Percentiles rank a stretch among this genome's conserved stretches.
Conservation (phyloP, 2,113 vertebrate genomes). For the Poecile atricapillus region DNA sequence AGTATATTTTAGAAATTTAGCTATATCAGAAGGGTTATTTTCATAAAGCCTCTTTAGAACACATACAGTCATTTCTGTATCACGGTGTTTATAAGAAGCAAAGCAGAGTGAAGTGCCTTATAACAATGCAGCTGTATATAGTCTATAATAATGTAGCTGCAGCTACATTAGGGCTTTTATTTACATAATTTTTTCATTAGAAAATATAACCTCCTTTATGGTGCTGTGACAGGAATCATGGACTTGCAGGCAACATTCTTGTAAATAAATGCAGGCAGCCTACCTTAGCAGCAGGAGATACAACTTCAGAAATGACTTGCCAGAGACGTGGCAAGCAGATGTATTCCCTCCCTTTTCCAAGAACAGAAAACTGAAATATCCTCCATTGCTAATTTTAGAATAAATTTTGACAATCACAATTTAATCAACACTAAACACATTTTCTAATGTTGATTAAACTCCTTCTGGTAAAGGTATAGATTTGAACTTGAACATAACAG, state of each 20-base stretch:
- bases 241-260: neutral
- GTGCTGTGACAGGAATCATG: neutral
- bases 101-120: neutral
- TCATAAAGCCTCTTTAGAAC: neutral
- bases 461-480: neutral
- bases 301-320: neutral
- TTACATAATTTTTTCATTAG: neutral
- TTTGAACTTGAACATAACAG: neutral
- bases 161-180: neutral
- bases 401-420: neutral
- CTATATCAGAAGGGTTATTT: neutral
- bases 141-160: neutral
- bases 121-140: neutral
- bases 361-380: neutral
- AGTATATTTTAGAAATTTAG: neutral
- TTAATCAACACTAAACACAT: neutral
- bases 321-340: neutral
- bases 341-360: neutral
- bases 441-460: neutral
- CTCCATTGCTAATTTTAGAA: neutral
- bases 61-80: neutral
- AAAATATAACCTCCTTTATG: neutral
- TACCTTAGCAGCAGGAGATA: neutral
- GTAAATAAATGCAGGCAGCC: neutral
- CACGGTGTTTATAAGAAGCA: neutral